Percentiles rank a stretch among this genome's conserved stretches.
Evolutionary conservation across 2,113 vertebrate species (phyloP).

Genomic region (Herpailurus yagouaroundi): DNA sequence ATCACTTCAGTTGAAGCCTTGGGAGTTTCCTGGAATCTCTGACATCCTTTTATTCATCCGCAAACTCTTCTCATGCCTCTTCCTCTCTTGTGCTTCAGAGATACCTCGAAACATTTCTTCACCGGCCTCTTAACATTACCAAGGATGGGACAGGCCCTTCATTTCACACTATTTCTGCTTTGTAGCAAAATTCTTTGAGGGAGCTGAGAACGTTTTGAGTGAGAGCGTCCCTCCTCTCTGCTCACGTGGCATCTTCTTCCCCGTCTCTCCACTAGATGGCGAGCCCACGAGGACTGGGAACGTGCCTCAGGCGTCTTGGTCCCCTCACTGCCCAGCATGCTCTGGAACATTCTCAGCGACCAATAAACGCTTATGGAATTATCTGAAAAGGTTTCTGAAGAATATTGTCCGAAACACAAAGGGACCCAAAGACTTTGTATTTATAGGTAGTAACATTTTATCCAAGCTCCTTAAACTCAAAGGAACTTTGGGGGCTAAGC

Average conservation of each 20-base stretch:
- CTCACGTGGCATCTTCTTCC: neutral
- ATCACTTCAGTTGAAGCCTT: neutral
- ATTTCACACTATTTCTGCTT: neutral
- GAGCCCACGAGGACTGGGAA: rapidly evolving
- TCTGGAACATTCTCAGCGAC: neutral
- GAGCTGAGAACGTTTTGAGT: neutral
- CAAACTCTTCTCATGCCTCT: neutral
- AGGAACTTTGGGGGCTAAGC: neutral
- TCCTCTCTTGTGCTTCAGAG: neutral
- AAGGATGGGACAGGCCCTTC: no score
- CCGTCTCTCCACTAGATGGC: neutral
- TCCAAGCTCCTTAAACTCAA: neutral
- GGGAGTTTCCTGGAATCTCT: neutral
- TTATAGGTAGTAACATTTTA: neutral
- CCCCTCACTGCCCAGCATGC: neutral
- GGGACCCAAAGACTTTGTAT: neutral
- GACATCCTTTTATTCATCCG: neutral
- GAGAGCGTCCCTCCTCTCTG: neutral
- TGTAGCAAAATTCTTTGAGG: neutral
- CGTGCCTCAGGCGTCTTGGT: rapidly evolving
- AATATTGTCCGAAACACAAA: neutral
- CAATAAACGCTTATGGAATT: neutral
- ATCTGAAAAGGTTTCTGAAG: neutral
- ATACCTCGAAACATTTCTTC: neutral
- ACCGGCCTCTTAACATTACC: neutral